Evolutionary conservation across 2,113 vertebrate genomes (phyloP).

Genomic region (Thryonomys swinderianus): DNA sequence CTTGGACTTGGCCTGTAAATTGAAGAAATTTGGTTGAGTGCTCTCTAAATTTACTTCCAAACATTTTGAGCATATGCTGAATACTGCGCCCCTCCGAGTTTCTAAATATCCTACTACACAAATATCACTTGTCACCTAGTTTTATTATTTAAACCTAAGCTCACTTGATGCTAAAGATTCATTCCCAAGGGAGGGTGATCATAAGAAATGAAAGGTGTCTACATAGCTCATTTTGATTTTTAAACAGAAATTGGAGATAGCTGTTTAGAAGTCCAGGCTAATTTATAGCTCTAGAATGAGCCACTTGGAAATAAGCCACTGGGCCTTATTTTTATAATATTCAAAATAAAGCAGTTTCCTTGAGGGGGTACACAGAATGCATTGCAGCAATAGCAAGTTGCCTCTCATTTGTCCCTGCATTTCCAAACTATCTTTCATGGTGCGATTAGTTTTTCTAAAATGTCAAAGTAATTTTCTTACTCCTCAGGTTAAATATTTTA

Average conservation of each 20-base stretch:
- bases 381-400: background rate
- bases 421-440: background rate
- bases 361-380: background rate
- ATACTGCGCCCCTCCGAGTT: slow-evolving; percentile 73
- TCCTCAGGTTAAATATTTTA: slow-evolving; percentile 9
- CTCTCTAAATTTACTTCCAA: background rate
- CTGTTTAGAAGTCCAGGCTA: background rate
- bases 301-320: background rate
- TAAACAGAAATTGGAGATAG: background rate
- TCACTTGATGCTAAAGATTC: background rate
- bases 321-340: background rate
- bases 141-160: slow-evolving; percentile 70
- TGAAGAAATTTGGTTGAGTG: background rate
- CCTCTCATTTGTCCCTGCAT: background rate
- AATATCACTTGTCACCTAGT: slow-evolving; percentile 66
- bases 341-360: background rate
- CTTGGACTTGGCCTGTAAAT: background rate
- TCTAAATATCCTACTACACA: slow-evolving; percentile 73
- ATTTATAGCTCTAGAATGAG: background rate
- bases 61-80: background rate
- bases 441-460: slow-evolving; percentile 31
- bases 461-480: slow-evolving; percentile 48
- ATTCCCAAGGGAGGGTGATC: background rate
- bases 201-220: background rate
- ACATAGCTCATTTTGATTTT: background rate